Percentiles rank a stretch among this genome's conserved stretches.
These are phyloP conservation scores for Miichthys miiuy DNA, from an alignment of 2,797 vertebrate species.

Conservation along the genomic window DNA sequence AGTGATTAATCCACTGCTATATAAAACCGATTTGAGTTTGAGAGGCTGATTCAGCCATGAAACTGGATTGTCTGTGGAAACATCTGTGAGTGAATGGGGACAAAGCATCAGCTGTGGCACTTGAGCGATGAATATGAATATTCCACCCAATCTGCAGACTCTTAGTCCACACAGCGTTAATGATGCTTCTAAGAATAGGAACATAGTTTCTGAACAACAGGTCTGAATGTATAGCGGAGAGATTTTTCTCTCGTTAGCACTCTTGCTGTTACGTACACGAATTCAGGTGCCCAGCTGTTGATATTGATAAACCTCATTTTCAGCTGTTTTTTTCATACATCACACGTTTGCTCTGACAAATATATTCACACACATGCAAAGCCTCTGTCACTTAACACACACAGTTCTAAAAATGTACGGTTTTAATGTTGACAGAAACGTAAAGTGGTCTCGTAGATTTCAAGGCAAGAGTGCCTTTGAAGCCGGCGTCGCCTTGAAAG, in stretches of 20 bases:
- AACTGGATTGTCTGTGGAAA: constrained; percentile 50
- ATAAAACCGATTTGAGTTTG: constrained; percentile 44
- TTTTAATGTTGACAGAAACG: constrained; percentile 53
- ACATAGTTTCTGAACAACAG: constrained; percentile 18
- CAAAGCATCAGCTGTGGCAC: constrained; percentile 65
- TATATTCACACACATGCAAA: constrained; percentile 22
- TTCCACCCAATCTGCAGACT: constrained; percentile 49
- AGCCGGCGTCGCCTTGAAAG: constrained; percentile 46
- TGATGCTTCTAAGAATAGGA: constrained; percentile 51
- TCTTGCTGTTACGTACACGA: constrained; percentile 23
- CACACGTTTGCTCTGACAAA: constrained; percentile 40
- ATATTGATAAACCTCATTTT: constrained; percentile 56
- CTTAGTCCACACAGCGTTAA: constrained; percentile 38
- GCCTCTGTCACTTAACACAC: constrained; percentile 29
- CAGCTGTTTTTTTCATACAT: constrained; percentile 35
- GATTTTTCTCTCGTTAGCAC: constrained; percentile 10
- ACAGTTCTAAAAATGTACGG: constrained; percentile 60
- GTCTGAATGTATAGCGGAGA: constrained; percentile 17
- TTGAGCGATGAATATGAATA: constrained; percentile 58
- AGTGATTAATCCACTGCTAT: constrained; percentile 55
- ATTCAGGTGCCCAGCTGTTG: constrained; percentile 56
- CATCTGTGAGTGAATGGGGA: constrained; percentile 56
- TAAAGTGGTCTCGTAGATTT: constrained; percentile 67
- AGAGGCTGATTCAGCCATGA: constrained; percentile 53
- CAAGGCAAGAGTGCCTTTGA: constrained; percentile 62